These are phyloP conservation scores for Eulemur albifrons DNA, from an alignment of 2,797 vertebrate genomes.

Conservation along the genomic window DNA sequence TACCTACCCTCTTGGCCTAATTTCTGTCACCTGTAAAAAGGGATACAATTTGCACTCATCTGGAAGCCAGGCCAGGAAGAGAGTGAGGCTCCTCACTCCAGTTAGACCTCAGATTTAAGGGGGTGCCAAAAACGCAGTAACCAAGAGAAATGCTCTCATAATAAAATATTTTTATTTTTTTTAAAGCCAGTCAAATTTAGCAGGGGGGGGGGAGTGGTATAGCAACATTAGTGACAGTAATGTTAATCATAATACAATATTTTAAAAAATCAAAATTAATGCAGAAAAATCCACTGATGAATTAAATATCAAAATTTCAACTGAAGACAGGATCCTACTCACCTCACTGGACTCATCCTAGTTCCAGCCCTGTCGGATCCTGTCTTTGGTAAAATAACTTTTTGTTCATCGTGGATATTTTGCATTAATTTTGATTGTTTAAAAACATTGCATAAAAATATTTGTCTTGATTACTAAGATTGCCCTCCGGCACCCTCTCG, in stretches of 20 bases:
- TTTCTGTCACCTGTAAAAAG: neutral
- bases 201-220: too few species aligned
- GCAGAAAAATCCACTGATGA: neutral
- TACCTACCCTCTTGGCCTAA: neutral
- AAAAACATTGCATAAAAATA: neutral
- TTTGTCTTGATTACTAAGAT: neutral
- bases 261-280: neutral
- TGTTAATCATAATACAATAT: neutral
- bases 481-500: fast-evolving
- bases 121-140: neutral
- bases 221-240: too few species aligned
- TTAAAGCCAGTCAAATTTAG: too few species aligned
- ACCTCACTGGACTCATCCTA: neutral
- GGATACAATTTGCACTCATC: neutral
- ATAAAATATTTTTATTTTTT: neutral
- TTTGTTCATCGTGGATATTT: neutral
- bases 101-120: neutral
- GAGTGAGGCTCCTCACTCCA: neutral
- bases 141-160: neutral
- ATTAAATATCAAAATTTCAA: neutral
- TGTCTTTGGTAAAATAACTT: neutral
- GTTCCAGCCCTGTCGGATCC: neutral
- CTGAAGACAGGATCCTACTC: neutral
- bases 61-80: neutral
- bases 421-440: neutral